These are phyloP conservation scores for Macropus fuliginosus DNA, from an alignment of 2,797 vertebrate genomes.

Conservation along the genomic window DNA sequence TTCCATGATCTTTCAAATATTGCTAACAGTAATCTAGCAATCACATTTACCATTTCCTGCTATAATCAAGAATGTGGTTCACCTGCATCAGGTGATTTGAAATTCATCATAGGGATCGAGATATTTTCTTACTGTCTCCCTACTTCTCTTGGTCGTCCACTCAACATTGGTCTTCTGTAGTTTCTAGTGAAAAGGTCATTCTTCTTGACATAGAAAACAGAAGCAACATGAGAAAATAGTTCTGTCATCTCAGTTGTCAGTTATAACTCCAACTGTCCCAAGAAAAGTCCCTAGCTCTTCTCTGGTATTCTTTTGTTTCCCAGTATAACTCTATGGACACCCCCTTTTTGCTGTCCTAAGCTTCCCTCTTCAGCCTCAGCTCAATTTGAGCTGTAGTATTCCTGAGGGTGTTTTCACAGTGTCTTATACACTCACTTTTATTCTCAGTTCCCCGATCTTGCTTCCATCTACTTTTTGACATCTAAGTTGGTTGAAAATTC, in stretches of 20 bases:
- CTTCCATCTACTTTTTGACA: background rate
- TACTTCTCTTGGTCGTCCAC: background rate
- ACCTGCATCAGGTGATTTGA: background rate
- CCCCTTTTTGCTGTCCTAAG: background rate
- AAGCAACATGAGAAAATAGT: background rate
- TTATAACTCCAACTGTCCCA: background rate
- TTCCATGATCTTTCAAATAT: too few species aligned
- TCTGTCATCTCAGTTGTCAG: background rate
- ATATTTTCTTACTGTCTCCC: background rate
- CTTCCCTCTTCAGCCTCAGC: background rate
- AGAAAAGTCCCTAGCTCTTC: background rate
- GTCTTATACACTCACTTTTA: background rate
- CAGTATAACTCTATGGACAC: background rate
- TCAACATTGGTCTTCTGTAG: background rate
- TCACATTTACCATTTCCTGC: background rate
- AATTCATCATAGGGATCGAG: background rate
- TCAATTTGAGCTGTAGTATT: background rate
- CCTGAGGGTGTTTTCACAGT: background rate
- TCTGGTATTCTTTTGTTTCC: background rate
- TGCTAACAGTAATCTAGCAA: too few species aligned
- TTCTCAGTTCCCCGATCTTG: background rate
- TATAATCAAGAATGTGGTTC: background rate
- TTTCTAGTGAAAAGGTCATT: background rate
- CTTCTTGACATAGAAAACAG: background rate
- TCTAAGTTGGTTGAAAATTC: background rate